phyloP scores from a whole-genome alignment of 1,140 invertebrate genomes.

The Holotrichia oblita region DNA sequence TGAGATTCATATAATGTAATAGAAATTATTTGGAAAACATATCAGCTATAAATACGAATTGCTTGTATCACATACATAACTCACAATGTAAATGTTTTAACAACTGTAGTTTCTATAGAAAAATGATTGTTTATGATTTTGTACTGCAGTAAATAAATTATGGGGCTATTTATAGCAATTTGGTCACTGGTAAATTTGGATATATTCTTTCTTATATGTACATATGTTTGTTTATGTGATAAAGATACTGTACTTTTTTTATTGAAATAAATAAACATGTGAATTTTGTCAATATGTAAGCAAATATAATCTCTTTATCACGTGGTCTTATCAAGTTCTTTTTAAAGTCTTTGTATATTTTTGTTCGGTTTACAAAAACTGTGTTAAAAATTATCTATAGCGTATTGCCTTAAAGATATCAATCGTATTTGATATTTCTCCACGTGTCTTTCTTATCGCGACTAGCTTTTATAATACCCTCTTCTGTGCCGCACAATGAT shows the following conservation, averaged over 20 bases:
- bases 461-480: slow-evolving; percentile 12
- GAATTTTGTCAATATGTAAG: background rate
- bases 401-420: slow-evolving; percentile 20
- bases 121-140: too few relatives aligned
- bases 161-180: too few relatives aligned
- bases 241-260: slow-evolving; percentile 2
- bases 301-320: slow-evolving; percentile 13
- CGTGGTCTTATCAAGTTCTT: background rate
- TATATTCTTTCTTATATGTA: background rate
- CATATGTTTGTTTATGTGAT: background rate
- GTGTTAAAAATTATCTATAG: slow-evolving; percentile 1
- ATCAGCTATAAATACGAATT: too few relatives aligned
- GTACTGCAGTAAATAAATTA: too few relatives aligned
- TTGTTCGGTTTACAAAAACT: slow-evolving; percentile 28
- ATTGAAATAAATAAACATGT: background rate
- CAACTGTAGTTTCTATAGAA: too few relatives aligned
- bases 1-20: too few relatives aligned
- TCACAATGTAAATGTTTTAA: too few relatives aligned
- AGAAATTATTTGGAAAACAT: too few relatives aligned
- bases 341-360: slow-evolving; percentile 30
- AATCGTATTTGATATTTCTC: slow-evolving; percentile 24
- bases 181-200: background rate
- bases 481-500: background rate
- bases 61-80: too few relatives aligned
- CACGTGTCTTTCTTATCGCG: slow-evolving; percentile 30